These are phyloP conservation scores for Rhagoletis zephyria DNA, from an alignment of 1,140 invertebrate genomes.

Conservation along the genomic window DNA sequence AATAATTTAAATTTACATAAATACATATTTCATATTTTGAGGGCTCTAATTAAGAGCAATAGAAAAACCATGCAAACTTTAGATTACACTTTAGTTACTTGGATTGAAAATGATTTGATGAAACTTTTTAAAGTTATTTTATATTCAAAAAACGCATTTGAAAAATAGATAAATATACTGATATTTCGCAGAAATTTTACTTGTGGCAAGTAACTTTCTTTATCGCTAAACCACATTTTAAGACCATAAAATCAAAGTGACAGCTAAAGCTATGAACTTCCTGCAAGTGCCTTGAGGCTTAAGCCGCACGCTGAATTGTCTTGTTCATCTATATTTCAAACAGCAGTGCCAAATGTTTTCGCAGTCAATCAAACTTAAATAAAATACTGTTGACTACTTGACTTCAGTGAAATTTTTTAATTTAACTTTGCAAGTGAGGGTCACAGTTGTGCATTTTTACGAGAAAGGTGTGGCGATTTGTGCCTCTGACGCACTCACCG, in stretches of 20 bases:
- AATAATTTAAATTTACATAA: too few species aligned
- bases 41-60: too few species aligned
- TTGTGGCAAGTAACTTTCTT: background rate
- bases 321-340: background rate
- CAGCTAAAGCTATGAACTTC: conserved; percentile 22
- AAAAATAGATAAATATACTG: background rate
- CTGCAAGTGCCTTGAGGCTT: background rate
- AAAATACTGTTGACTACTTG: background rate
- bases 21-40: too few species aligned
- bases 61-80: too few species aligned
- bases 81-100: too few species aligned
- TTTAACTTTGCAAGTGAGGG: conserved; percentile 5
- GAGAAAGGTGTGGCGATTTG: conserved; percentile 58
- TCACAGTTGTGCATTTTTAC: conserved; percentile 13
- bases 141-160: too few species aligned
- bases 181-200: background rate
- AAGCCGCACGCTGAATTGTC: background rate
- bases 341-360: conserved; percentile 20
- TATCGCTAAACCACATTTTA: background rate
- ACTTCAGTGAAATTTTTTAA: conserved; percentile 45
- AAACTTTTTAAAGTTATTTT: too few species aligned
- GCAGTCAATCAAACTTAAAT: conserved; percentile 33
- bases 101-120: too few species aligned
- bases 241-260: conserved; percentile 32
- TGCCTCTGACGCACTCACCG: conserved; percentile 48